phyloP scores from a whole-genome alignment of 2,113 vertebrate species.

The Ammospiza nelsoni region DNA sequence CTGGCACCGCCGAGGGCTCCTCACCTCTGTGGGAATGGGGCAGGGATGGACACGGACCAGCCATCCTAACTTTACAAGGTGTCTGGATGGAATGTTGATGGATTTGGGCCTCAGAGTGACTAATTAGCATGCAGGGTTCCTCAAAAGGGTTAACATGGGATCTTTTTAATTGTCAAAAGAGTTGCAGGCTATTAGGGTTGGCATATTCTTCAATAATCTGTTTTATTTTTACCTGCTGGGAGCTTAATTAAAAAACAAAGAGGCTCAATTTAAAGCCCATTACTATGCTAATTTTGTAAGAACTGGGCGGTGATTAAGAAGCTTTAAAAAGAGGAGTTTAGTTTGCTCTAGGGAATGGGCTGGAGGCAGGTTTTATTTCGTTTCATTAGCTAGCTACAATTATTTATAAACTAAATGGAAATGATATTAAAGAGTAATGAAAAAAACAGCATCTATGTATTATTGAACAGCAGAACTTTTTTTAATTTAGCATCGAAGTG shows the following conservation, averaged over 20 bases:
- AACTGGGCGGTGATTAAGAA: slow-evolving; percentile 97
- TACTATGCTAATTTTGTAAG: slow-evolving; percentile 99
- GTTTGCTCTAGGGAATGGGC: slow-evolving; percentile 85
- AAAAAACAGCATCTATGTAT: slow-evolving; percentile 77
- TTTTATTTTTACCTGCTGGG: slow-evolving; percentile 99
- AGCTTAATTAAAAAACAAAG: slow-evolving; percentile 99
- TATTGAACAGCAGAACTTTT: slow-evolving; percentile 79
- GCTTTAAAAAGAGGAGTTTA: slow-evolving; percentile 90
- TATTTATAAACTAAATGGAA: slow-evolving; percentile 93
- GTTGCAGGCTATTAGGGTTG: slow-evolving; percentile 92
- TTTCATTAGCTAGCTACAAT: slow-evolving; percentile 91
- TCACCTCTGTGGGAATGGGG: not conserved
- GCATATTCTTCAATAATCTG: slow-evolving; percentile 96
- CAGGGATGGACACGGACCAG: not conserved
- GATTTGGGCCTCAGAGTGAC: slow-evolving; percentile 20
- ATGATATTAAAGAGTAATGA: slow-evolving; percentile 80
- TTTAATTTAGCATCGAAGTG: slow-evolving; percentile 75
- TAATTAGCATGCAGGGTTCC: slow-evolving; percentile 55
- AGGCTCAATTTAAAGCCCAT: slow-evolving; percentile 99
- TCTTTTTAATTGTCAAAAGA: slow-evolving; percentile 86
- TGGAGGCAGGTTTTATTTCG: slow-evolving; percentile 88
- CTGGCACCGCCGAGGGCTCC: fast-evolving
- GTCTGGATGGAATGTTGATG: slow-evolving; percentile 9
- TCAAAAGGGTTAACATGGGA: slow-evolving; percentile 79
- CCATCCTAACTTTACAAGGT: not conserved